Conservation (phyloP, 2,797 vertebrate genomes). For the Xenopus petersii region DNA sequence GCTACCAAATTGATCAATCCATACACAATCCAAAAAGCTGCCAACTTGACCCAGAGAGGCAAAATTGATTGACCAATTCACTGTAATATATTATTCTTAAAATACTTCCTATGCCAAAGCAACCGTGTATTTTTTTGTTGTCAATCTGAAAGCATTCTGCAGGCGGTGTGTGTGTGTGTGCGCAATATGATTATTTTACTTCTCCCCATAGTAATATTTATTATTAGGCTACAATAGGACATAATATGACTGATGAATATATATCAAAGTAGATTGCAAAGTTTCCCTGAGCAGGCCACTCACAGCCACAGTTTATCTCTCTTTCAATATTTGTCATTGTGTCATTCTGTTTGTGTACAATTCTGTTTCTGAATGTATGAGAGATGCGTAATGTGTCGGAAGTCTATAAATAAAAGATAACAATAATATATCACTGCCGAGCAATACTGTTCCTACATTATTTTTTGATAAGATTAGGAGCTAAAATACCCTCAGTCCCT, state of each 20-base stretch:
- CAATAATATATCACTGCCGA: constrained; percentile 1
- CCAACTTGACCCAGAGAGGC: too few species aligned
- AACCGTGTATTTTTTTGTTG: too few species aligned
- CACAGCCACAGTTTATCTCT: not conserved
- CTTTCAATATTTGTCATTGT: constrained; percentile 11
- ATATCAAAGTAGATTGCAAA: not conserved
- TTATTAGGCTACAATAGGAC: constrained; percentile 6
- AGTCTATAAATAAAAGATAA: constrained; percentile 14
- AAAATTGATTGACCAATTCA: too few species aligned
- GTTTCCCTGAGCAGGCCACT: not conserved
- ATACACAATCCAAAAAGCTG: too few species aligned
- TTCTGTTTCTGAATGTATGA: constrained; percentile 11
- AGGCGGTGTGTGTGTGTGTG: not conserved
- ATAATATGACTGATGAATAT: not conserved
- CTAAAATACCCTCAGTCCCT: constrained; percentile 1
- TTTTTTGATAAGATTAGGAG: not conserved
- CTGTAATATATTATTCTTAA: too few species aligned
- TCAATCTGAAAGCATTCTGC: not conserved
- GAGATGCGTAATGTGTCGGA: not conserved
- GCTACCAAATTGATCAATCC: too few species aligned
- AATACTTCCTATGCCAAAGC: too few species aligned
- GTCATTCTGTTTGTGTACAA: constrained; percentile 21
- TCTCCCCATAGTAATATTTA: not conserved
- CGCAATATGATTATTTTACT: not conserved
- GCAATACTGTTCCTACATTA: not conserved